Base-by-base conservation (phyloP, 2,888 invertebrate species). In the Andrena chrysosceles region DNA sequence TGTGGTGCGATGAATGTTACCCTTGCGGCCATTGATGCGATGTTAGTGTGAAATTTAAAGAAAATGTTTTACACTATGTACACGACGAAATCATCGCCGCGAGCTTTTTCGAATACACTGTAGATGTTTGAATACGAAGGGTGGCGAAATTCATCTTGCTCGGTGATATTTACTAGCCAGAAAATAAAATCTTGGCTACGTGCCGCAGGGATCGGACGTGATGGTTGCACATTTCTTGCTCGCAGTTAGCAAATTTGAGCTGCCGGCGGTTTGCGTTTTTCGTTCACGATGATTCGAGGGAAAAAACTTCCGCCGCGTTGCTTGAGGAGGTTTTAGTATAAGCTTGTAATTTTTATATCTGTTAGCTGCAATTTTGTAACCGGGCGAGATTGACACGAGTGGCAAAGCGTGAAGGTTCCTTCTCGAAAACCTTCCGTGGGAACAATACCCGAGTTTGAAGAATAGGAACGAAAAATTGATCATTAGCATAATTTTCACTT, bases 401-500 rank as follows among this genome's bases (percentile, higher is more conserved):
- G 23, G 48, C 26, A 16, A 70, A 56, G 49, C 33, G 6, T n/a
- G n/a, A 70, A n/a, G 2, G 13, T 42, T 23, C 5, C 26, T 63
- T 16, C 4, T 8, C 3, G 13, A 13, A 20, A 20, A 1, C 2
- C 59, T 8, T 20, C 6, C 16, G 8, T 2, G 54, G 23, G n/a
- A 23, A 68, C 42, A 16, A 67, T 20, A 71, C 71, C 49, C 13
- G 23, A 59, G 35, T 35, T 10, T 6, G 6, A 1, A n/a, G 23
- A 29, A 23, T 2, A 26, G 23, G 13, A 10, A 52, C 2, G 59
- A 33, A 81, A 76, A 76, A 81, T 76, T 69, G 71, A 69, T 81
- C 49, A 63, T 81, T 72, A 81, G 82, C 52, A 72, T 83, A 83
- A 76, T 77, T 81, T 75, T 83, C 82, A 72, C 76, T 72, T 68